phyloP scores from a whole-genome alignment of 2,113 vertebrate species.

The Symphodus melops region DNA sequence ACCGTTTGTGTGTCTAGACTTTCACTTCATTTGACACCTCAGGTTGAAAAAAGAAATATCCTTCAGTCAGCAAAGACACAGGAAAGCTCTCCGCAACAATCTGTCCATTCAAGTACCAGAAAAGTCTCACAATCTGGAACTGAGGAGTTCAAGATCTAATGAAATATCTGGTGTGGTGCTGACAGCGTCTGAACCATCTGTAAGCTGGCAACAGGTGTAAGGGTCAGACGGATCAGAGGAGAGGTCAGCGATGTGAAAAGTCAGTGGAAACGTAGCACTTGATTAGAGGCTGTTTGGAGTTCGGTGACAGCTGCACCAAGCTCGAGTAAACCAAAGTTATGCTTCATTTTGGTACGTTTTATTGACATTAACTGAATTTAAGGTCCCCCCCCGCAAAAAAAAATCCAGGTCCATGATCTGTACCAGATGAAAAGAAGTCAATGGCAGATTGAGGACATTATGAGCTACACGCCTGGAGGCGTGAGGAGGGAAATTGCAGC shows the following conservation, averaged over 20 bases:
- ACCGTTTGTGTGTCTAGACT: slow-evolving; percentile 13
- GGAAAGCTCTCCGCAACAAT: neutral
- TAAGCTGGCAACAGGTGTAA: slow-evolving; percentile 72
- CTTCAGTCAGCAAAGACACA: neutral
- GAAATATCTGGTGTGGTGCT: slow-evolving; percentile 55
- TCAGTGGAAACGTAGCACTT: slow-evolving; percentile 60
- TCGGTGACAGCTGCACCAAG: slow-evolving; percentile 38
- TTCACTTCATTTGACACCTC: neutral
- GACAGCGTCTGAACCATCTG: slow-evolving; percentile 60
- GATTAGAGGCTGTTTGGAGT: slow-evolving; percentile 42
- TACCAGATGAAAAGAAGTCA: slow-evolving; percentile 1
- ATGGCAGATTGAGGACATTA: slow-evolving; percentile 18
- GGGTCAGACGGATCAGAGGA: slow-evolving; percentile 60
- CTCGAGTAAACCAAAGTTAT: slow-evolving; percentile 19
- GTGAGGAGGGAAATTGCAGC: neutral
- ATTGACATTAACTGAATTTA: neutral
- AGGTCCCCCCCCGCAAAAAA: neutral
- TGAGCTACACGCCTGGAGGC: slow-evolving; percentile 1
- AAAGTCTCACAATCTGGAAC: neutral
- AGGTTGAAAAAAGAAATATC: neutral
- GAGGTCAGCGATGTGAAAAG: slow-evolving; percentile 68
- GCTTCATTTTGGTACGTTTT: slow-evolving; percentile 7
- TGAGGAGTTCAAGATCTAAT: slow-evolving; percentile 14
- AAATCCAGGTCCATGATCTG: slow-evolving; percentile 1
- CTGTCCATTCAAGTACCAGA: slow-evolving; percentile 1